Evolutionary conservation across 2,113 vertebrate genomes (phyloP).

Genomic region (Carettochelys insculpta): DNA sequence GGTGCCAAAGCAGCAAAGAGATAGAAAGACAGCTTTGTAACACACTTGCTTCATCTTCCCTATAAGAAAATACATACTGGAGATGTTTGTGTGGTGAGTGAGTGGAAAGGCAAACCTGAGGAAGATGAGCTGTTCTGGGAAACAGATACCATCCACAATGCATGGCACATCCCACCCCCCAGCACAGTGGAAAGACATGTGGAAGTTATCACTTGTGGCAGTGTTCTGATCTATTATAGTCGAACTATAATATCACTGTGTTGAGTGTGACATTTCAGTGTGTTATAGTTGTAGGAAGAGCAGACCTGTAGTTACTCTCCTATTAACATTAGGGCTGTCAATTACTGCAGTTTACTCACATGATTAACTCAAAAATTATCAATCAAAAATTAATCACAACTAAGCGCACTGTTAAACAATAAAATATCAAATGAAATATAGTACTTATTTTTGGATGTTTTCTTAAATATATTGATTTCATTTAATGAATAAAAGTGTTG

Average conservation of each 20-base stretch:
- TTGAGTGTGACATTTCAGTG: background rate
- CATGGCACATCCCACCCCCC: background rate
- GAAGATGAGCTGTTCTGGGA: background rate
- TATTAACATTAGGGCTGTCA: background rate
- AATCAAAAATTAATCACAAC: no score
- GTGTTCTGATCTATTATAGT: background rate
- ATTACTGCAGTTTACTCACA: no score
- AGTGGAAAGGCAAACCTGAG: background rate
- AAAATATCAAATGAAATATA: no score
- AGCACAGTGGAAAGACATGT: background rate
- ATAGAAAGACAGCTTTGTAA: background rate
- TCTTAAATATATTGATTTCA: no score
- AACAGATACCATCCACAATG: background rate
- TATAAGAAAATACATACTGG: background rate
- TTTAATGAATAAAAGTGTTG: no score
- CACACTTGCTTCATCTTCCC: background rate
- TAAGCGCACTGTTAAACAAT: no score
- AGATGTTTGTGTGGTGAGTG: background rate
- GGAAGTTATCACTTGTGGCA: background rate
- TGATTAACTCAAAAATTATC: no score
- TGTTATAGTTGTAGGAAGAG: background rate
- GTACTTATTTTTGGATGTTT: no score
- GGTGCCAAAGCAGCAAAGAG: background rate
- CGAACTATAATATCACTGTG: background rate
- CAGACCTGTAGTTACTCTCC: background rate